Conservation (phyloP, 2,113 vertebrate species). For the Pristiophorus japonicus region DNA sequence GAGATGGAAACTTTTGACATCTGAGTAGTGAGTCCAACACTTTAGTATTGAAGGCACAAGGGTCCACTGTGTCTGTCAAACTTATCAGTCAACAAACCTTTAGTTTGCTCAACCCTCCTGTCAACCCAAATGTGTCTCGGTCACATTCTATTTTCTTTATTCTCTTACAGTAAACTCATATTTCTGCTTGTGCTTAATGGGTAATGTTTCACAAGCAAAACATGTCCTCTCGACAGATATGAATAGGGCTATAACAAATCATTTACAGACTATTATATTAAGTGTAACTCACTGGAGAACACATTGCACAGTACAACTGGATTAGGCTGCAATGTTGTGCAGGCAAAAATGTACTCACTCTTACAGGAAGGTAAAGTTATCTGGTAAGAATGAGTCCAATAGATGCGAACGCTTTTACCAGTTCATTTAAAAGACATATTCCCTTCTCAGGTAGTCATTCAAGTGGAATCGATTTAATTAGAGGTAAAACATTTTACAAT, state of each 20-base stretch:
- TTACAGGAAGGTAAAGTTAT: neutral
- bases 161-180: neutral
- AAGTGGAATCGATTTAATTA: neutral
- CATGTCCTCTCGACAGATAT: neutral
- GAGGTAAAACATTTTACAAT: neutral
- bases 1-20: neutral
- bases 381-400: neutral
- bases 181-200: neutral
- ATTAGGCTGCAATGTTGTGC: neutral
- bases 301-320: neutral
- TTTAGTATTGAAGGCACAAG: neutral
- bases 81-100: neutral
- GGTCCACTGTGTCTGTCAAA: neutral
- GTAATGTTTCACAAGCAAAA: neutral
- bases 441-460: neutral
- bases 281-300: neutral
- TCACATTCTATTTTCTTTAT: neutral
- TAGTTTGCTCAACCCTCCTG: neutral
- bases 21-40: neutral
- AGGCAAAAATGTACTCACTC: neutral
- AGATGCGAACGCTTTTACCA: neutral
- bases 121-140: neutral
- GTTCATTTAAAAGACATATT: slow-evolving; percentile 19
- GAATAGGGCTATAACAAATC: neutral
- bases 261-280: neutral